Evolutionary conservation across 1,140 invertebrate species (phyloP).

Genomic region (Trachymyrmex septentrionalis): DNA sequence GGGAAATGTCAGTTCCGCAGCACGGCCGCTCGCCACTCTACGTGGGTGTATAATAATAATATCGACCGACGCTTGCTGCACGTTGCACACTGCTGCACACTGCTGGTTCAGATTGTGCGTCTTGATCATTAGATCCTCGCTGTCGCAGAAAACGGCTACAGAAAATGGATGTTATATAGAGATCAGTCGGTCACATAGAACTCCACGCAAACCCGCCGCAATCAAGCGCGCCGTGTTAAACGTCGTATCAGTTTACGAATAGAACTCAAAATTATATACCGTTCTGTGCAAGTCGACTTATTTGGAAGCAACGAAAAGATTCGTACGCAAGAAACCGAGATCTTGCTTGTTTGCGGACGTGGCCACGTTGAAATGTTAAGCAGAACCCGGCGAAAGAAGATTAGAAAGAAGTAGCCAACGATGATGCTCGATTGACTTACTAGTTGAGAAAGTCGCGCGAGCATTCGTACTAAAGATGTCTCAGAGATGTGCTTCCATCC

Average conservation of each 20-base stretch:
- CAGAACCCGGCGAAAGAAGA: slow-evolving; percentile 6
- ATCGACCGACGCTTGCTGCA: slow-evolving; percentile 37
- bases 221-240: slow-evolving; percentile 1
- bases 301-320: slow-evolving; percentile 49
- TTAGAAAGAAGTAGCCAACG: slow-evolving; percentile 3
- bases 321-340: slow-evolving; percentile 35
- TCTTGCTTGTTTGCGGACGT: slow-evolving; percentile 8
- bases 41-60: not conserved
- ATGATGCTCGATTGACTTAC: slow-evolving; percentile 38
- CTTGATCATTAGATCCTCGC: slow-evolving; percentile 46
- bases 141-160: slow-evolving; percentile 34
- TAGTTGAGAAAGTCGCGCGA: slow-evolving; percentile 47
- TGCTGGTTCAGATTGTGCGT: not conserved
- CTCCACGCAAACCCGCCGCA: not conserved
- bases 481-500: not conserved
- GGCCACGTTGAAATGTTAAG: slow-evolving; percentile 30
- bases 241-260: not conserved
- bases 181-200: not conserved
- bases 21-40: slow-evolving; percentile 51
- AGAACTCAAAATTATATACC: not conserved
- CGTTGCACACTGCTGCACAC: slow-evolving; percentile 19
- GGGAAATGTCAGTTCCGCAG: slow-evolving; percentile 73
- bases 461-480: slow-evolving; percentile 12
- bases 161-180: not conserved
- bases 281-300: slow-evolving; percentile 44